Conservation (phyloP, 1,140 invertebrate genomes). For the Hesperophylax magnus region DNA sequence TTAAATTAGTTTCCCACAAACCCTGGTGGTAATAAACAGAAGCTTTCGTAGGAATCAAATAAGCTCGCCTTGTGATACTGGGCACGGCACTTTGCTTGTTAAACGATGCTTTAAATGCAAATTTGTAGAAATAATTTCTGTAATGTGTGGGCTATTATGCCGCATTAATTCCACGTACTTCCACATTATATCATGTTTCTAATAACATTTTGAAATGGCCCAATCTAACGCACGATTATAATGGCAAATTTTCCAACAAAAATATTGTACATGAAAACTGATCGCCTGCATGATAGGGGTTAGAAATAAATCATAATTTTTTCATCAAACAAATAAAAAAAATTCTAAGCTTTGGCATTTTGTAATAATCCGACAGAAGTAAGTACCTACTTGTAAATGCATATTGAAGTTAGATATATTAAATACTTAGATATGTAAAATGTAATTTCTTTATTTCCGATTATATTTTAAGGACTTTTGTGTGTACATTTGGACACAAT, state of each 20-base stretch:
- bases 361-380: no score
- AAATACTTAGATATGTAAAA: no score
- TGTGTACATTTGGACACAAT: no score
- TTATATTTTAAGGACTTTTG: no score
- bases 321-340: no score
- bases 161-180: constrained; percentile 45
- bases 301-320: not conserved
- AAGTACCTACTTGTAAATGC: no score
- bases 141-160: constrained; percentile 47
- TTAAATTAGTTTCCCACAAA: constrained; percentile 14
- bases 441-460: no score
- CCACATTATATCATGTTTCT: not conserved
- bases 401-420: no score
- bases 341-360: no score
- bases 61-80: constrained; percentile 44
- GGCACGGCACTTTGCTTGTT: constrained; percentile 22
- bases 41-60: constrained; percentile 22
- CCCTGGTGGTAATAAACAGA: constrained; percentile 14
- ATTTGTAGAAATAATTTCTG: constrained; percentile 49
- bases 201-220: not conserved
- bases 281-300: not conserved
- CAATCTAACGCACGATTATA: constrained; percentile 24
- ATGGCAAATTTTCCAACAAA: not conserved
- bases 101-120: constrained; percentile 56
- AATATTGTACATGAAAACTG: not conserved